Evolutionary conservation across 2,888 invertebrate genomes (phyloP).

Genomic region (Brachylomia viminalis): DNA sequence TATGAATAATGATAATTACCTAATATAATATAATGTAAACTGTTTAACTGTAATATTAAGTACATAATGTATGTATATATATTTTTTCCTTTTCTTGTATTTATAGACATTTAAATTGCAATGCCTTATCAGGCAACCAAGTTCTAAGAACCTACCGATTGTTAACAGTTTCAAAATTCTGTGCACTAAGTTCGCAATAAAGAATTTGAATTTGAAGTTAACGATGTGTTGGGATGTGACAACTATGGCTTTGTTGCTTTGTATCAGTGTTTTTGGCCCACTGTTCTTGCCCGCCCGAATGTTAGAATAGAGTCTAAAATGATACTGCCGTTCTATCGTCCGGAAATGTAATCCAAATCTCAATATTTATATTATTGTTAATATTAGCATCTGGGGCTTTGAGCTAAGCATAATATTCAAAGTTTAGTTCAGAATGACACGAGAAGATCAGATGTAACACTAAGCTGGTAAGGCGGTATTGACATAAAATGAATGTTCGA

Average conservation of each 20-base stretch:
- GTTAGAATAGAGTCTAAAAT: neutral
- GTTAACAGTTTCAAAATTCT: too few relatives aligned
- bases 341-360: neutral
- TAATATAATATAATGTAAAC: too few relatives aligned
- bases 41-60: too few relatives aligned
- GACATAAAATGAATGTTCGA: slow-evolving; percentile 64
- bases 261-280: neutral
- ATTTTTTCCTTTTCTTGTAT: too few relatives aligned
- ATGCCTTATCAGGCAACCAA: too few relatives aligned
- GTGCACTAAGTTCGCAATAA: too few relatives aligned
- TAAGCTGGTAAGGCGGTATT: slow-evolving; percentile 41
- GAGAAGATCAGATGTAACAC: slow-evolving; percentile 33
- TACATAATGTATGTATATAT: too few relatives aligned
- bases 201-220: too few relatives aligned
- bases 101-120: too few relatives aligned
- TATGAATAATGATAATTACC: too few relatives aligned
- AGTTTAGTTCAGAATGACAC: neutral
- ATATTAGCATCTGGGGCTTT: neutral
- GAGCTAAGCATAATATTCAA: neutral
- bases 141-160: too few relatives aligned
- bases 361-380: neutral
- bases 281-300: neutral
- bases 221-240: slow-evolving; percentile 1
- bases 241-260: neutral
- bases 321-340: neutral